Percentiles rank a stretch among this genome's conserved stretches.
phyloP scores from a whole-genome alignment of 1,140 invertebrate species.

The Sinonovacula constricta region DNA sequence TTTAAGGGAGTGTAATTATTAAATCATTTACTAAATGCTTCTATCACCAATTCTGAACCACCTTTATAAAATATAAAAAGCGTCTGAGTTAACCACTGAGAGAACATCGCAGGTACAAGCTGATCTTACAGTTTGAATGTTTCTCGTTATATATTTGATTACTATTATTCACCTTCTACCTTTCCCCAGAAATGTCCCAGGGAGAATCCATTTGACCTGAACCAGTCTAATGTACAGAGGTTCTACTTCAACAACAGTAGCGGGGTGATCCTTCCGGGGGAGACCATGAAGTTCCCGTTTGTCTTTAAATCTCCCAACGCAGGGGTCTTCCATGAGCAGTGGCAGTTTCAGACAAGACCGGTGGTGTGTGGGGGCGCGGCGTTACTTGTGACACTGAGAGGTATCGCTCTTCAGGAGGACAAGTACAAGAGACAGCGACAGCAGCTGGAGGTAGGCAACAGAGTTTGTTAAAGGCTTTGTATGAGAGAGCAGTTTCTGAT shows the following conservation, averaged over 20 bases:
- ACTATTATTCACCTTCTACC: no score
- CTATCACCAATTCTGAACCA: no score
- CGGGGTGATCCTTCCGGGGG: constrained; percentile 78
- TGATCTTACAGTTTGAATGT: no score
- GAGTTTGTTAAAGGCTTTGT: no score
- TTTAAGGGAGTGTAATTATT: no score
- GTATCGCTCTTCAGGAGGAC: constrained; percentile 76
- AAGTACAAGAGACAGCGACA: constrained; percentile 69
- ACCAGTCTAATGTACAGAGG: constrained; percentile 70
- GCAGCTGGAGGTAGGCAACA: constrained; percentile 75
- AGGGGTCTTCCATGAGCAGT: constrained; percentile 78
- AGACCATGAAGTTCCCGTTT: constrained; percentile 76
- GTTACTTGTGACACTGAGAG: constrained; percentile 75
- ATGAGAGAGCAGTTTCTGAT: no score
- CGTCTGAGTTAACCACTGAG: no score
- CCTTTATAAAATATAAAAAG: no score
- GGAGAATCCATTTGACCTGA: constrained; percentile 77
- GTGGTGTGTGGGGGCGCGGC: constrained; percentile 74
- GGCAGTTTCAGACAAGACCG: constrained; percentile 77
- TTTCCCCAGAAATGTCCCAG: constrained; percentile 74
- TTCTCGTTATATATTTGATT: no score
- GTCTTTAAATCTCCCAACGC: constrained; percentile 78
- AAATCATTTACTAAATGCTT: no score
- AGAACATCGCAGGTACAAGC: no score
- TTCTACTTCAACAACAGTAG: constrained; percentile 79